Base-by-base conservation (phyloP, 2,888 invertebrate species). In the Enchytraeus crypticus region DNA sequence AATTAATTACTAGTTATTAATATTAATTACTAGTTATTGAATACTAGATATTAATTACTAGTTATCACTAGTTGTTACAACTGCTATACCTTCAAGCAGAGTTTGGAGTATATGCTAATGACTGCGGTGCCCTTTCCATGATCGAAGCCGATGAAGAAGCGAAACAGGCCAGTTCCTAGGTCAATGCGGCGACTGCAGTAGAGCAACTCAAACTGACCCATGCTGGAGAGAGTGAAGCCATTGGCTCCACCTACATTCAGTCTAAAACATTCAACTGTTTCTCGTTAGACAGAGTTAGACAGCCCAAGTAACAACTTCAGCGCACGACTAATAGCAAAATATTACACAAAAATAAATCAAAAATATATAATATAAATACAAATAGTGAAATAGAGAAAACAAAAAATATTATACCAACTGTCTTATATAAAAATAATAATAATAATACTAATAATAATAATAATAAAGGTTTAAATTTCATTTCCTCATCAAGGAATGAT, bases 81-180 rank as follows among this genome's bases (percentile, higher is more conserved):
- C n/a, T 11, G n/a, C 62, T 59, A 60, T 65, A 75, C 75, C 69
- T 68, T 70, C 3, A 75, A 63, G 0, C 91, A 91, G 67, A 92
- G 84, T 1, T 90, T 90, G 1, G 92, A 92, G 57, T 92, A 83
- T 59, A 92, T 85, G 2, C 88, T 86, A 33, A 92, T 84, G 49
- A 91, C 90, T 61, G 92, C 87, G 69, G 86, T 85, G 66, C 85
- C 84, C 0, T 87, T 86, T 68, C 86, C 85, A 73, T 90, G 89
- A 77, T 92, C 91, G 4, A 87, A 85, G 65, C 89, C 85, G 65
- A 92, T 88, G 77, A 87, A 88, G 79, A 90, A 92, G 51, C 92
- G 92, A 59, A 71, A 14, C 1, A 23, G 14, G 14, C 26, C 43
- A 23, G 1, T n/a, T 26, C 45, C 3, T 29, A 57, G 27, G 34